These are phyloP conservation scores for Tipula lateralis DNA, from an alignment of 2,888 invertebrate genomes.

Conservation along the genomic window DNA sequence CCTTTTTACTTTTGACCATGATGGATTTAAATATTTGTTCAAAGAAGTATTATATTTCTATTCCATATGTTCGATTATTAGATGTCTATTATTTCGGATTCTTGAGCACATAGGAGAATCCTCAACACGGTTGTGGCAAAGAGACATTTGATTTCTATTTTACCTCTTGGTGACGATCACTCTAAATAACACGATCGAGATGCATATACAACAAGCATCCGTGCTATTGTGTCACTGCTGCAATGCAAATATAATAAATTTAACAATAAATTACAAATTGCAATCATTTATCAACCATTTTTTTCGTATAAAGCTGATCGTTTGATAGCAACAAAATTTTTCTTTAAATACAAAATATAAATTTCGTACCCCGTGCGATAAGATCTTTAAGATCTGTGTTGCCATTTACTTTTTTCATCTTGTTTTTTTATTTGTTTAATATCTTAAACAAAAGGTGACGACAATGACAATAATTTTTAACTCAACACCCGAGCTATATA, in stretches of 20 bases:
- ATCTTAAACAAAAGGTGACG: not conserved
- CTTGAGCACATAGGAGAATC: too few species aligned
- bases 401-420: conserved; percentile 14
- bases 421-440: not conserved
- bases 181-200: too few species aligned
- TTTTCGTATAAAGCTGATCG: conserved; percentile 4
- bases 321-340: not conserved
- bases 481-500: not conserved
- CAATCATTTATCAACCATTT: conserved; percentile 4
- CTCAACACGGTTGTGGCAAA: too few species aligned
- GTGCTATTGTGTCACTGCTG: not conserved
- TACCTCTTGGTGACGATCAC: too few species aligned
- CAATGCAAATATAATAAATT: not conserved
- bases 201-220: too few species aligned
- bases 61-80: too few species aligned
- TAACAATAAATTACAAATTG: conserved; percentile 1
- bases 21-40: too few species aligned
- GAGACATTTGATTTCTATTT: too few species aligned
- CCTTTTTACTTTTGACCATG: too few species aligned
- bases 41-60: too few species aligned
- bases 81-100: too few species aligned
- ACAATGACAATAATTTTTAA: conserved; percentile 11
- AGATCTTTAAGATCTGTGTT: conserved; percentile 7
- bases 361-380: not conserved
- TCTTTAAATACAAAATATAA: not conserved